Evolutionary conservation across 2,113 vertebrate genomes (phyloP), one percentile per base, ranked within the genome.

Genomic region (Microcebus jonahi): DNA sequence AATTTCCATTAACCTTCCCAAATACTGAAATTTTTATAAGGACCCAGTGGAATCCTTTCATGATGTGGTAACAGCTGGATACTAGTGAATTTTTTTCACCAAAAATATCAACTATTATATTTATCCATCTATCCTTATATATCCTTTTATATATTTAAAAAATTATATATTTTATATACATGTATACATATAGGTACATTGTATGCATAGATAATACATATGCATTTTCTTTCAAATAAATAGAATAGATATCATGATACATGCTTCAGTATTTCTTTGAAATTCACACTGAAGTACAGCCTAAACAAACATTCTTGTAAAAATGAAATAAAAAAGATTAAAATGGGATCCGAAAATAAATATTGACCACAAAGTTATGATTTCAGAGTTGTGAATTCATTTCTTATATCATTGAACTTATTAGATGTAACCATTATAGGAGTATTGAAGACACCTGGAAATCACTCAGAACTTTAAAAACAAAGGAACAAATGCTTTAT

Each of bases 11-110:
- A 97, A 96, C 90, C 70, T 92, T 96, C 95, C 55, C 21, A 79
- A 88, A 94, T 70, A 91, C 75, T 36, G 70, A 93, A 94, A 93
- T 93, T 92, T 91, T 84, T 87, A 96, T 97, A 96, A 86, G n/a
- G 90, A 77, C 12, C 31, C 0, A 45, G 20, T 42, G 1, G 0
- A 76, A 20, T 76, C 79, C 73, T 88, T 90, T 89, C 83, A 50
- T 7, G 70, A 0, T 0, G 71, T 80, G 67, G 15, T 39, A 8
- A 75, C 27, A 36, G n/a, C 21, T 5, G 27, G 4, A 18, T 6
- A 23, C 8, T 6, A 42, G 3, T 57, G n/a, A 88, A 29, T 9
- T 45, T 50, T 5, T 63, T 81, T 45, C 42, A 67, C 9, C 2
- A 55, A 21, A 79, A 39, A 29, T 18, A 3, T 55, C 36, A 36